These are phyloP conservation scores for Halocaridina rubra DNA, from an alignment of 2,888 invertebrate genomes.

Conservation along the genomic window DNA sequence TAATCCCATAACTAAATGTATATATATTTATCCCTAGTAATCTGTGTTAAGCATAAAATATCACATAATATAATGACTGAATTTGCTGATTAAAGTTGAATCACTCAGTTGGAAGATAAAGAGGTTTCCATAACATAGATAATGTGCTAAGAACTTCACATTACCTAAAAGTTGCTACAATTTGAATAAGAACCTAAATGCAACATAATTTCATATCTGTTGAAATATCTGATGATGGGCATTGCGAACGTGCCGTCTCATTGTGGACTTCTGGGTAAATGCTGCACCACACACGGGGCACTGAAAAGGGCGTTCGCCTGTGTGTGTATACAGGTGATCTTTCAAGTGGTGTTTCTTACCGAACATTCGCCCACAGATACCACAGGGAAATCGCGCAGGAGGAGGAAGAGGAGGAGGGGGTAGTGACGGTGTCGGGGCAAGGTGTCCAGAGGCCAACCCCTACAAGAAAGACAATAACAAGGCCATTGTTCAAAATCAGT, in stretches of 20 bases:
- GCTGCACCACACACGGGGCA: slow-evolving; percentile 54
- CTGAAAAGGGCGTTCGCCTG: slow-evolving; percentile 51
- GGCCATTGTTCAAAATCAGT: too few relatives aligned
- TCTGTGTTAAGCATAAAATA: too few relatives aligned
- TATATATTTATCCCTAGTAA: too few relatives aligned
- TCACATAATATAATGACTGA: too few relatives aligned
- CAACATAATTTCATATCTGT: slow-evolving; percentile 26
- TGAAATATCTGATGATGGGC: slow-evolving; percentile 45
- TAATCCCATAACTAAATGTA: too few relatives aligned
- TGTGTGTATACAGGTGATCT: slow-evolving; percentile 57
- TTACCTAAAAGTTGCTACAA: neutral
- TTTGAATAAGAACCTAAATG: neutral
- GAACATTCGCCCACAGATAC: slow-evolving; percentile 53
- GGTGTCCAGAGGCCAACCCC: slow-evolving; percentile 51
- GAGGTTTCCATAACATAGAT: too few relatives aligned
- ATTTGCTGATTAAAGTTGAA: too few relatives aligned
- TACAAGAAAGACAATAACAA: slow-evolving; percentile 56
- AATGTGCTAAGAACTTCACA: too few relatives aligned
- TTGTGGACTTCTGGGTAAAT: slow-evolving; percentile 52
- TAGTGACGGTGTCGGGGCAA: too few relatives aligned
- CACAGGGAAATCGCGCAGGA: slow-evolving; percentile 40
- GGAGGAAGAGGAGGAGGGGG: slow-evolving; percentile 15
- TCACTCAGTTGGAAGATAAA: too few relatives aligned
- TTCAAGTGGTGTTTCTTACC: slow-evolving; percentile 56
- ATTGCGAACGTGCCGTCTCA: slow-evolving; percentile 52